These are phyloP conservation scores for Leuctra nigra DNA, from an alignment of 2,888 invertebrate genomes.

Conservation along the genomic window DNA sequence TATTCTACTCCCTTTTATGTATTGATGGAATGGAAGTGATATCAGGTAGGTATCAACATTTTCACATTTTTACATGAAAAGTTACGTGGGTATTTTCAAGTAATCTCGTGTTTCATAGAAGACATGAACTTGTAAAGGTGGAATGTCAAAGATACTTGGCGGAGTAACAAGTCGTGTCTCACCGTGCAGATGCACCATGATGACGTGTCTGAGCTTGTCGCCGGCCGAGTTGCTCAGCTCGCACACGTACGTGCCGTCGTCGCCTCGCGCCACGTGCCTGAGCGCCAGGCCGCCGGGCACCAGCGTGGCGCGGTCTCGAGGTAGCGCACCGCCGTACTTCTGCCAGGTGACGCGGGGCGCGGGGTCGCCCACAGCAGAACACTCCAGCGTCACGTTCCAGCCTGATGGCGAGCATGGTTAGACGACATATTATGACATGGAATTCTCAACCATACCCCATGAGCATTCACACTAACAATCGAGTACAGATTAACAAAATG, in stretches of 20 bases:
- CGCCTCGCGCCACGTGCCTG: conserved; percentile 49
- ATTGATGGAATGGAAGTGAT: no score
- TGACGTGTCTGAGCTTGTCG: conserved; percentile 46
- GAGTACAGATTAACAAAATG: no score
- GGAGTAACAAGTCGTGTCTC: conserved; percentile 20
- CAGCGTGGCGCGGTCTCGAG: conserved; percentile 43
- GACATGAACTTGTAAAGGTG: no score
- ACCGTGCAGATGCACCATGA: conserved; percentile 40
- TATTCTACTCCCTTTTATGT: no score
- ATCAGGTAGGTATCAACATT: no score
- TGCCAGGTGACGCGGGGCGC: conserved; percentile 60
- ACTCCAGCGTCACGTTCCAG: conserved; percentile 61
- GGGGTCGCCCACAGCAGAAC: conserved; percentile 62
- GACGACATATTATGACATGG: no score
- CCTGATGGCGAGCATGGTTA: conserved; percentile 44
- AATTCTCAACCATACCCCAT: no score
- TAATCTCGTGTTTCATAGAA: no score
- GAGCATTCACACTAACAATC: no score
- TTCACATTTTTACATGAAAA: no score
- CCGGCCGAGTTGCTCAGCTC: conserved; percentile 56
- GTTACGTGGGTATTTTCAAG: no score
- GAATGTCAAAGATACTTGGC: no score
- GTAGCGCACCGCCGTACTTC: conserved; percentile 51
- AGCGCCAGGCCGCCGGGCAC: conserved; percentile 53
- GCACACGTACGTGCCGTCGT: conserved; percentile 76